Evolutionary conservation across 2,888 invertebrate species (phyloP), one percentile per base, ranked within the genome.

Genomic region (Stenurella melanura): DNA sequence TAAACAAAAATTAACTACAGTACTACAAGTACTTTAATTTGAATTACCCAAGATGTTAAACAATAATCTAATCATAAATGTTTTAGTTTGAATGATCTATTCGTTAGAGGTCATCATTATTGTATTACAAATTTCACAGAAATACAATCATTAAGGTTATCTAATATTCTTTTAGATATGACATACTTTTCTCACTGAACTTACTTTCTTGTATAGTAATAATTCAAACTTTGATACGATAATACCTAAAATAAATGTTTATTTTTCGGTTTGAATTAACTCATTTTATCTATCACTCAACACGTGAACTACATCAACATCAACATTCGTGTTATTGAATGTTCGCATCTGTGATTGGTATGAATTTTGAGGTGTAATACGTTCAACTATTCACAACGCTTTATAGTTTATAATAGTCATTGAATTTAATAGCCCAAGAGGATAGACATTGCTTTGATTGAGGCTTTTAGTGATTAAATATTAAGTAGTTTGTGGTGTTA

Each of bases 351-450:
- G 21, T 3, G 21, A 19, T 9, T 57, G 19, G 58, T 58, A 58
- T 58, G 58, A 58, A 58, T 21, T 58, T 58, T 58, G 58, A 58
- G 21, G 2, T 58, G 58, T 7, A 19, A 21, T 19, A 15, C 58
- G 58, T 58, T 58, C 42, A 9, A 34, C 3, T 34, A 34, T 34
- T 34, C 30, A 7, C 30, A 7, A 6, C 30, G 30, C 7, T 7
- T 6, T 34, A 26, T 26, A 26, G 1, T 26, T 4, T 34, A 7
- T 34, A 7, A 5, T 34, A 5, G 30, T 34, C 9, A 34, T 34
- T 9, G 30, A 26, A 2, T 9, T 34, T 34, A 34, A 34, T 34
- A 6, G 7, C 7, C 7, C 30, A 34, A 34, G 7, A 0, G 26
- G 4, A 26, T 6, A 26, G 6, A 26, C 26, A 26, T 26, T 4